A percentile compares a stretch with the other conserved stretches of the same genome.
phyloP scores from a whole-genome alignment of 2,888 invertebrate genomes.

The Caenorhabditis macrosperma region DNA sequence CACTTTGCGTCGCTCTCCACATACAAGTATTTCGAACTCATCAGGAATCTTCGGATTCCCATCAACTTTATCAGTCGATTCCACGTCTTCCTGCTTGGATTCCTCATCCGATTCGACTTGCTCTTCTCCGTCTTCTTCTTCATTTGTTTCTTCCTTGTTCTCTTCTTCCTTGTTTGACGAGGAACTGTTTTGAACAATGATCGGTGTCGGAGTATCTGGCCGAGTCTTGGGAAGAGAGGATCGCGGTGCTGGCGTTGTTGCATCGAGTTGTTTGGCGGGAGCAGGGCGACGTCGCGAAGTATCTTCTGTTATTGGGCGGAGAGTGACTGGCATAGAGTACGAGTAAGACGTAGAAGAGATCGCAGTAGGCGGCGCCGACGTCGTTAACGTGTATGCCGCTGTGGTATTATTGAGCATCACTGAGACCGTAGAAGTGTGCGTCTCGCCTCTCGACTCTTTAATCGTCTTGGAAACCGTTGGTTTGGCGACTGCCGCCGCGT shows the following conservation, averaged over 20 bases:
- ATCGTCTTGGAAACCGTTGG: neutral
- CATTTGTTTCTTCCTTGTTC: constrained; percentile 1
- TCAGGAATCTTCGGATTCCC: too few species aligned
- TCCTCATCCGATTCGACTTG: neutral
- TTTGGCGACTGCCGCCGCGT: constrained; percentile 30
- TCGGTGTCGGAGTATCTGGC: too few species aligned
- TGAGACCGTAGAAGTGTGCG: neutral
- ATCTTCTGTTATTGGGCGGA: too few species aligned
- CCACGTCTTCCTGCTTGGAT: neutral
- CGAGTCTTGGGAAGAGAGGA: too few species aligned
- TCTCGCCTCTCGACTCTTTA: too few species aligned
- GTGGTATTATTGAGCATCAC: neutral
- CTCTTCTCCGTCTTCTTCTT: neutral
- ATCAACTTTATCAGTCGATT: neutral
- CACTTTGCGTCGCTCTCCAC: constrained; percentile 14
- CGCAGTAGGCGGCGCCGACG: neutral
- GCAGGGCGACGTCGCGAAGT: too few species aligned
- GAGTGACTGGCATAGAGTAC: too few species aligned
- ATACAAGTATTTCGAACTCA: constrained; percentile 5
- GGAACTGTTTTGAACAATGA: too few species aligned
- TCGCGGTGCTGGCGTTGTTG: too few species aligned
- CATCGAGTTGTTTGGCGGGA: too few species aligned
- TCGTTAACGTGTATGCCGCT: neutral
- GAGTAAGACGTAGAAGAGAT: too few species aligned
- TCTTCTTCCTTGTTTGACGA: neutral